Evolutionary conservation across 2,888 invertebrate genomes (phyloP), one percentile per base, ranked within the genome.

Genomic region (Erpobdella octoculata): DNA sequence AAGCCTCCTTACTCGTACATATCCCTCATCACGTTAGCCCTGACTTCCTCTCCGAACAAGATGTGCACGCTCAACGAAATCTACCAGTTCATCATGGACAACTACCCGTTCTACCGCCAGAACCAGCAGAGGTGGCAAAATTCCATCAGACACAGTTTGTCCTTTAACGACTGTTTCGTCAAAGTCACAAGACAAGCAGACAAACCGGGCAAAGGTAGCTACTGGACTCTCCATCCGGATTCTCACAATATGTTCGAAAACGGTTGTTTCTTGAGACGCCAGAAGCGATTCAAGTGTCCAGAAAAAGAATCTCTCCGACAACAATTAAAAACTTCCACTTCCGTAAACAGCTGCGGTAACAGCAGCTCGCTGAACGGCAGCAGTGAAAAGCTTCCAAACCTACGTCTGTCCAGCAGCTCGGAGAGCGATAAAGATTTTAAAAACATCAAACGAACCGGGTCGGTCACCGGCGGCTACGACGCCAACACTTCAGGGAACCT

Each of bases 211-310:
- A 98, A 98, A 81, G 97, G 98, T 0, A 93, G 92, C 8, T 98
- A 97, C 85, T 98, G 97, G 98, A 93, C 96, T 35, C 87, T 98
- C 74, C 97, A 98, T 80, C 95, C 95, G 0, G 94, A 96, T 78
- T 94, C 95, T 74, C 96, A 96, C 0, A 97, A 98, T 84, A 98
- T 98, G 97, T 98, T 98, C 82, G 97, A 98, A 83, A 98, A 98
- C 82, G 98, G 97, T 1, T 98, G 97, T 83, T 98, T 93, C 81
- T 85, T 98, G 77, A 87, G 97, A 41, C 88, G 98, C 0, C 97
- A 97, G 85, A 98, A 98, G 84, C 88, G 98, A 53, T 98, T 98
- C 85, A 98, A 98, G 62, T 74, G 74, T 28, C 61, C 68, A 9
- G 65, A 70, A 62, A 74, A 74, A 62, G 74, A 74, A 41, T 68